Evolutionary conservation across 2,113 vertebrate genomes (phyloP).

Genomic region (Telmatochromis brichardi): DNA sequence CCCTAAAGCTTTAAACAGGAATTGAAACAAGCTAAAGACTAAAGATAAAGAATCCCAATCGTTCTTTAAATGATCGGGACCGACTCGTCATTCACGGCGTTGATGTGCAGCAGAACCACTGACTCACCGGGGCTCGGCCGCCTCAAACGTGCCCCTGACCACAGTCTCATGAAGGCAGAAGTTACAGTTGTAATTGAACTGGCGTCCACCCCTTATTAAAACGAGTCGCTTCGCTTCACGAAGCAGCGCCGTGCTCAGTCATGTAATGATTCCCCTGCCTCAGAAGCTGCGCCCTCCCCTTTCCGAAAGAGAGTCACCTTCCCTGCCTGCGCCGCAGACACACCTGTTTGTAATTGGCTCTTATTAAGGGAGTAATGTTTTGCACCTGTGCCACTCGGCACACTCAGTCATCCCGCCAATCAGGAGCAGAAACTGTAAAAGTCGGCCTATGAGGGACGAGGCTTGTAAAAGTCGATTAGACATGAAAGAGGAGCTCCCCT

Average conservation of each 20-base stretch:
- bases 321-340: not conserved
- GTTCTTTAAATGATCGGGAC: rapidly evolving
- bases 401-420: conserved; percentile 32
- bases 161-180: not conserved
- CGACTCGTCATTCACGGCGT: rapidly evolving
- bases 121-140: not conserved
- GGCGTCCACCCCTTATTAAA: not conserved
- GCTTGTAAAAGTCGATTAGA: conserved; percentile 59
- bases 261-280: not conserved
- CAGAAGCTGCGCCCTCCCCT: not conserved
- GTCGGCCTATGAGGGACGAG: conserved; percentile 18
- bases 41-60: not conserved
- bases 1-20: not conserved
- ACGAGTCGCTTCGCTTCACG: not conserved
- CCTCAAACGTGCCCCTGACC: not conserved
- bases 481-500: conserved; percentile 50
- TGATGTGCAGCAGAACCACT: not conserved
- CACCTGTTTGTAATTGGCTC: conserved; percentile 59
- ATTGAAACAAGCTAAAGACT: not conserved
- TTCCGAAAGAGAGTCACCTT: conserved; percentile 24
- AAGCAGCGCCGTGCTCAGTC: not conserved
- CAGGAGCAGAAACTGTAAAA: conserved; percentile 4
- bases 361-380: conserved; percentile 41
- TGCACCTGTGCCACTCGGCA: conserved; percentile 44
- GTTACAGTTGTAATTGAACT: not conserved